A percentile compares a stretch with the other conserved stretches of the same genome.
Evolutionary conservation across 30 jellyfish, hydroid and myxozoan genomes (phyloP).

Genomic region (Nemopilema nomurai): DNA sequence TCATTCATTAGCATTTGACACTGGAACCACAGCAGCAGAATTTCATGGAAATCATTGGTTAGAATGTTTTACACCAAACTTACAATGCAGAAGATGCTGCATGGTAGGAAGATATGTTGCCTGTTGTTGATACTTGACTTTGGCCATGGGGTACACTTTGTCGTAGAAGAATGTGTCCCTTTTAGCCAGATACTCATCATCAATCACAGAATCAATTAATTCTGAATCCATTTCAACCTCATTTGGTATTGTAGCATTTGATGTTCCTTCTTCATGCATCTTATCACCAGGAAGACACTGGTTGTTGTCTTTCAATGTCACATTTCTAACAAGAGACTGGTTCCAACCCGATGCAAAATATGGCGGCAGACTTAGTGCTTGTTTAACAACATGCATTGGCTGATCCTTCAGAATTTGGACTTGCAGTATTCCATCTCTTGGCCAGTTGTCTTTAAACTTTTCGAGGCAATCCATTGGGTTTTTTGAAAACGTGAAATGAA

Average conservation of each 20-base stretch:
- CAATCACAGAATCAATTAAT: slow-evolving; percentile 8
- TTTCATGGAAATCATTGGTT: too few relatives aligned
- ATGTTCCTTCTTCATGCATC: not conserved
- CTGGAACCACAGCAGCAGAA: too few relatives aligned
- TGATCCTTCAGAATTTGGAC: slow-evolving; percentile 64
- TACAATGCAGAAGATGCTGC: slow-evolving; percentile 27
- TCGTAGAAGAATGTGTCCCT: slow-evolving; percentile 34
- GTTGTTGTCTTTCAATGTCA: not conserved
- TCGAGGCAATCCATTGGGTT: slow-evolving; percentile 83
- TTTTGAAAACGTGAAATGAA: slow-evolving; percentile 81
- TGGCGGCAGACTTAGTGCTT: slow-evolving; percentile 7
- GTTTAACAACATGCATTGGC: not conserved
- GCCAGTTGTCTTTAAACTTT: slow-evolving; percentile 67
- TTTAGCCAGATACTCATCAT: slow-evolving; percentile 21
- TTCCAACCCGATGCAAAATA: slow-evolving; percentile 57
- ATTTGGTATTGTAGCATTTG: not conserved
- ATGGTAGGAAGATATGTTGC: slow-evolving; percentile 18
- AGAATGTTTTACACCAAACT: not conserved
- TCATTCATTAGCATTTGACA: too few relatives aligned
- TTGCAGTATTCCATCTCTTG: slow-evolving; percentile 88
- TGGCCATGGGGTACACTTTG: not conserved
- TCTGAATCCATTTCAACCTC: not conserved
- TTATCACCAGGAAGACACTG: slow-evolving; percentile 1
- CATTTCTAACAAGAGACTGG: slow-evolving; percentile 19
- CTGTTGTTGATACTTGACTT: not conserved